These are phyloP conservation scores for Mastomys coucha DNA, from an alignment of 2,113 vertebrate genomes.

Conservation along the genomic window DNA sequence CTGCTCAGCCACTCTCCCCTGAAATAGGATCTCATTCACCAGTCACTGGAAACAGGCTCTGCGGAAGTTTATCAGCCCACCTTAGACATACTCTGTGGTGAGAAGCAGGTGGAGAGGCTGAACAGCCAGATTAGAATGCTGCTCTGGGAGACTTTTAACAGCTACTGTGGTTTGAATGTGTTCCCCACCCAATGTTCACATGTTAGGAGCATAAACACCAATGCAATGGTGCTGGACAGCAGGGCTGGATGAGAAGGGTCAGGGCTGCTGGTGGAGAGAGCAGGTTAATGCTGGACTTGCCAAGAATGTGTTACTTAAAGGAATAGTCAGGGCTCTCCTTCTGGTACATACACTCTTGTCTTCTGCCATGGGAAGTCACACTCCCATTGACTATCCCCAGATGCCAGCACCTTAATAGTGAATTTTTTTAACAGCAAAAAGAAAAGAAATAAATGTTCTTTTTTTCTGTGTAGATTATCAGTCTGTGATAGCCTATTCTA, in stretches of 20 bases:
- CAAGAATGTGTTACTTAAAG: background rate
- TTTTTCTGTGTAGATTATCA: background rate
- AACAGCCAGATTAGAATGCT: background rate
- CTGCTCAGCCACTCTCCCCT: background rate
- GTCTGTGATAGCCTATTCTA: background rate
- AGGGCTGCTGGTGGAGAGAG: too few relatives aligned
- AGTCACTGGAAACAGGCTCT: background rate
- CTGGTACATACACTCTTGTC: background rate
- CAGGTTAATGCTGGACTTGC: too few relatives aligned
- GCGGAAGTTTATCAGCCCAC: background rate
- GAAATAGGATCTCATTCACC: conserved; percentile 56
- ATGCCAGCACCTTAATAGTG: background rate
- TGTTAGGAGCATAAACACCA: background rate
- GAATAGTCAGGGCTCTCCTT: too few relatives aligned
- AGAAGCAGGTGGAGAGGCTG: background rate
- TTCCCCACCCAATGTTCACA: background rate
- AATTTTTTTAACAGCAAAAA: background rate
- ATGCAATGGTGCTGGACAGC: background rate
- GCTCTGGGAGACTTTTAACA: background rate
- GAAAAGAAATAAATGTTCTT: background rate
- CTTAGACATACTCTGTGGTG: background rate
- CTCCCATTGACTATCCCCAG: background rate
- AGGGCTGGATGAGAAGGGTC: too few relatives aligned
- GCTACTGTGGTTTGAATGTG: background rate
- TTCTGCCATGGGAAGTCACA: background rate